Evolutionary conservation across 2,888 invertebrate species (phyloP), one percentile per base, ranked within the genome.

Genomic region (Xanthia togata): DNA sequence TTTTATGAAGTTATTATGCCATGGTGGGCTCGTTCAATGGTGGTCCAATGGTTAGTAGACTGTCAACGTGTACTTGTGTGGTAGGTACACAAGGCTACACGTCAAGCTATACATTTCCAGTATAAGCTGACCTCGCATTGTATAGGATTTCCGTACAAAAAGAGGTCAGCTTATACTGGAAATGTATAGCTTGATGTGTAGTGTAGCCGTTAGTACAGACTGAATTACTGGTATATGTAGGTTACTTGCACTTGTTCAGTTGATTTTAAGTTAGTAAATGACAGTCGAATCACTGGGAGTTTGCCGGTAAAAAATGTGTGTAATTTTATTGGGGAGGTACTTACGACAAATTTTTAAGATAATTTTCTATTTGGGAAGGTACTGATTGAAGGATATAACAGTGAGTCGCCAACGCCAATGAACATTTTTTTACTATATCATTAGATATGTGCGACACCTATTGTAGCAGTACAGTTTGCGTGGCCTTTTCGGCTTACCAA

Each of bases 1-100:
- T 79, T 85, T 82, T 83, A 81, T 86, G 80, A 87, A 88, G 87
- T 86, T 89, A 89, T 87, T 87, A 85, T 85, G 82, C 81, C 75
- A 74, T 75, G 87, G 84, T 85, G 83, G 84, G 81, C 84, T 71
- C 62, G 71, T 65, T 73, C 77, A 72, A 74, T 76, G 78, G 80
- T 86, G 83, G 81, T 79, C 84, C 76, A 65, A 38, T 77, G 81
- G 78, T 59, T 62, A 76, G 60, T 55, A 72, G 57, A 31, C 72
- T 77, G 69, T 83, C 81, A 84, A 76, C 55, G 65, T 62, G n/a
- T 59, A 59, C 14, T 31, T 72, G 5, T 53, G 31, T 50, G 31
- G 55, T 57, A 53, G 35, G 53, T n/a, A n/a, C n/a, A n/a, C n/a
- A n/a, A n/a, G n/a, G n/a, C n/a, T n/a, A n/a, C n/a, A n/a, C n/a